Conservation (phyloP, 2,888 invertebrate species). For the Pollenia angustigena region DNA sequence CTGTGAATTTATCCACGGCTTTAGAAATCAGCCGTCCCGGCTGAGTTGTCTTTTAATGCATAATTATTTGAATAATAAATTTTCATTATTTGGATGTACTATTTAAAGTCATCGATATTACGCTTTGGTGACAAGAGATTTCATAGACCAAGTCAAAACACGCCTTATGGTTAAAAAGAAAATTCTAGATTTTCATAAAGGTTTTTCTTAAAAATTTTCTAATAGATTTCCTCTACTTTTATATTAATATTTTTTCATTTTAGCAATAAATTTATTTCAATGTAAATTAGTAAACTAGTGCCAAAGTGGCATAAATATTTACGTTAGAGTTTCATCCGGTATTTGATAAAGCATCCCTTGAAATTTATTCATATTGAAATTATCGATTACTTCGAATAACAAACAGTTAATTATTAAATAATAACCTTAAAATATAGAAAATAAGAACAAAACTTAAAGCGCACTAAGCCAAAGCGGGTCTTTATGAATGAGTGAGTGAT, state of each 20-base stretch:
- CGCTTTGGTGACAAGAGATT: too few relatives aligned
- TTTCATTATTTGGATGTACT: too few relatives aligned
- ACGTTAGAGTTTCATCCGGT: background rate
- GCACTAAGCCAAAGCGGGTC: background rate
- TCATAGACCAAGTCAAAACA: too few relatives aligned
- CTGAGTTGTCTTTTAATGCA: too few relatives aligned
- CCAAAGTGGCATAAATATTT: conserved; percentile 57
- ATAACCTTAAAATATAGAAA: conserved; percentile 2
- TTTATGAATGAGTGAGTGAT: background rate
- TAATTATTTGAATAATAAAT: too few relatives aligned
- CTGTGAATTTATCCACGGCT: too few relatives aligned
- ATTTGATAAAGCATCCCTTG: conserved; percentile 37
- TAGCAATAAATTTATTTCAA: background rate
- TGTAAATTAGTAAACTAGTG: background rate
- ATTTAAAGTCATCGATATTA: too few relatives aligned
- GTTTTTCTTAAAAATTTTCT: too few relatives aligned
- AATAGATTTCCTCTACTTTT: background rate
- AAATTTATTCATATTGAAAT: conserved; percentile 40
- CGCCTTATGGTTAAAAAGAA: too few relatives aligned
- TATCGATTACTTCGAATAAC: conserved; percentile 55
- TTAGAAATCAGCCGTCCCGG: too few relatives aligned
- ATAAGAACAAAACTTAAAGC: background rate
- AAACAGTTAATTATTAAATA: conserved; percentile 37
- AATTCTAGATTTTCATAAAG: too few relatives aligned
- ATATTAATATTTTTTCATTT: background rate